A percentile compares a stretch with the other conserved stretches of the same genome.
phyloP scores from a whole-genome alignment of 1,140 invertebrate genomes.

The Listronotus oregonensis region DNA sequence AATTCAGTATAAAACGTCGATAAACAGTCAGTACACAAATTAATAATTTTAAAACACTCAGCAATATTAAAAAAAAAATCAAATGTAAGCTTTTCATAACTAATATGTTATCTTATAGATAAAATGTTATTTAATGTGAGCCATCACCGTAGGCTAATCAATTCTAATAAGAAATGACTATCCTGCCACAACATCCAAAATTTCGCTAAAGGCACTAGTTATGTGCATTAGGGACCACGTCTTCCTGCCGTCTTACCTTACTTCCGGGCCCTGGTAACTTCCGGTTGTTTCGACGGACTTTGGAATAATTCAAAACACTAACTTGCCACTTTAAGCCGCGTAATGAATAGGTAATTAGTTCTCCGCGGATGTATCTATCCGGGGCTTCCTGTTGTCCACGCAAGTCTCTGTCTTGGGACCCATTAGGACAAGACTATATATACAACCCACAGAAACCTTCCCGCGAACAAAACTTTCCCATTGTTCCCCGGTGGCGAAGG shows the following conservation, averaged over 20 bases:
- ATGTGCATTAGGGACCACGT: not conserved
- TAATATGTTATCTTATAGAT: too few species aligned
- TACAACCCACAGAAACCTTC: constrained; percentile 24
- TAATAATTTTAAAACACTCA: too few species aligned
- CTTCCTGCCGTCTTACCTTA: constrained; percentile 47
- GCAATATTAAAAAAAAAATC: too few species aligned
- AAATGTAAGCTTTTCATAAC: too few species aligned
- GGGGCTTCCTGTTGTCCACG: constrained; percentile 38
- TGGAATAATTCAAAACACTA: constrained; percentile 30
- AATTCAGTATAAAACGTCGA: too few species aligned
- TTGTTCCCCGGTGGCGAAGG: constrained; percentile 26
- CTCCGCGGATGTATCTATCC: constrained; percentile 21
- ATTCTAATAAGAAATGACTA: constrained; percentile 13
- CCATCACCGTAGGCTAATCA: not conserved
- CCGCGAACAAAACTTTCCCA: constrained; percentile 22
- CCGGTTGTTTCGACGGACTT: constrained; percentile 1
- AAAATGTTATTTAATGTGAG: too few species aligned
- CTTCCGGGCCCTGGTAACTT: constrained; percentile 48
- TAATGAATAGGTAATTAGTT: constrained; percentile 39
- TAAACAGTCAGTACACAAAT: too few species aligned
- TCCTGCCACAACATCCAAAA: not conserved
- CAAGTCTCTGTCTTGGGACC: constrained; percentile 33
- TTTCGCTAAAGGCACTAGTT: too few species aligned
- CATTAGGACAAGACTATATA: constrained; percentile 24
- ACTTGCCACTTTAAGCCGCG: constrained; percentile 32